phyloP scores from a whole-genome alignment of 2,113 vertebrate species.

The Tyrannus savana region DNA sequence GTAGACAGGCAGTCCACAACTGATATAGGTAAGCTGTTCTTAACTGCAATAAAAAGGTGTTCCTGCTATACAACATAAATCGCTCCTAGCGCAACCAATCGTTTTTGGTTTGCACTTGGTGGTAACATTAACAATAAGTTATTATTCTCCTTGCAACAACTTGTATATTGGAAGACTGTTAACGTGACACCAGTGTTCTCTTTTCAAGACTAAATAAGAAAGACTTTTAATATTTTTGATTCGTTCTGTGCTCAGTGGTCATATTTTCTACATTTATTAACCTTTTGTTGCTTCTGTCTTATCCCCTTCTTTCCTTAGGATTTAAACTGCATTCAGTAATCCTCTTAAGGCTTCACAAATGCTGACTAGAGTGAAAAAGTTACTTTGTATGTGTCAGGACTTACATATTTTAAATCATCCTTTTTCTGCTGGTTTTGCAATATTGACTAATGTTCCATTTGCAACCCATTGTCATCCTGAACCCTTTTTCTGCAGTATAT shows the following conservation, averaged over 20 bases:
- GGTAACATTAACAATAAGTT: neutral
- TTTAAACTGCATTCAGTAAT: neutral
- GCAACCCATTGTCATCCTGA: neutral
- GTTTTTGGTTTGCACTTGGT: neutral
- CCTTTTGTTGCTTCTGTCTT: neutral
- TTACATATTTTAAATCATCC: neutral
- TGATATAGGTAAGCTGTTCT: neutral
- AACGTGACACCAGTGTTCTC: neutral
- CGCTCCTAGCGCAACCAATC: neutral
- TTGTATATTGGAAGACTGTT: neutral
- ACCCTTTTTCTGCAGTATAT: neutral
- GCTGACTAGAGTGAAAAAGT: constrained; percentile 8
- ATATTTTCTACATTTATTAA: neutral
- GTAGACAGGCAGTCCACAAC: neutral
- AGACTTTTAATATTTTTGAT: neutral
- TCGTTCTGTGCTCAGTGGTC: neutral
- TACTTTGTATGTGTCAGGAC: neutral
- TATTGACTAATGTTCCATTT: neutral
- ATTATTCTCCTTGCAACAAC: neutral
- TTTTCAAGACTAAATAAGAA: neutral
- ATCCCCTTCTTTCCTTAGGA: neutral
- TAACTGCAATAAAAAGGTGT: neutral
- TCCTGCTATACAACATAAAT: neutral
- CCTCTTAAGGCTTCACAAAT: neutral
- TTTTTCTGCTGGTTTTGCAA: constrained; percentile 27